Conservation (phyloP, 2,113 vertebrate species). For the Butorides virescens region DNA sequence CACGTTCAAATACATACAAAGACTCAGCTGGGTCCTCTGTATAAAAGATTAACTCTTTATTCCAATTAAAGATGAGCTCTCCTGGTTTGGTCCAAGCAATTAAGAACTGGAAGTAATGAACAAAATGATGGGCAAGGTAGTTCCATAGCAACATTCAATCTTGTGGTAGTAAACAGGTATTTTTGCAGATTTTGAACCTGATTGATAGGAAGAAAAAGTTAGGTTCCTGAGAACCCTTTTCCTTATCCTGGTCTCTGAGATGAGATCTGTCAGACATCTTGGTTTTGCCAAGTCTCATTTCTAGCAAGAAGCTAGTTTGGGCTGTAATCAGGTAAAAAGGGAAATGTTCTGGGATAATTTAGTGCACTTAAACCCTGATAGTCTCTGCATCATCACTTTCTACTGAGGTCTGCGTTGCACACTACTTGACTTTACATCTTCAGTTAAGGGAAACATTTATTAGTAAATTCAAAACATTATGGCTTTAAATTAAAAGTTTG, state of each 20-base stretch:
- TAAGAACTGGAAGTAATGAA: conserved; percentile 46
- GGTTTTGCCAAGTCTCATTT: not conserved
- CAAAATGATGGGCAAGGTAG: not conserved
- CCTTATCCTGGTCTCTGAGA: not conserved
- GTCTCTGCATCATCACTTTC: not conserved
- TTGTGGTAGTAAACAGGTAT: not conserved
- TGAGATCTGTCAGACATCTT: not conserved
- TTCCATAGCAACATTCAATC: not conserved
- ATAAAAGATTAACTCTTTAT: conserved; percentile 75
- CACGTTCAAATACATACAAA: conserved; percentile 61
- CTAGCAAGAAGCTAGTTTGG: not conserved
- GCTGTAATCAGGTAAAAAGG: not conserved
- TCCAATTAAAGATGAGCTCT: conserved; percentile 70
- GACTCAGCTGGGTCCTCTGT: conserved; percentile 70
- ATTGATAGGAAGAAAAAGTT: not conserved
- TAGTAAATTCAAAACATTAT: not conserved
- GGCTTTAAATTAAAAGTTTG: not conserved
- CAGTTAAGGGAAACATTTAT: not conserved
- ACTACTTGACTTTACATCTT: not conserved
- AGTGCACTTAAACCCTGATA: not conserved
- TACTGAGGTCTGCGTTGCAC: not conserved
- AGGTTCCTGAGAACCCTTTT: not conserved
- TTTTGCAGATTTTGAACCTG: not conserved
- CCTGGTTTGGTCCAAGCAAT: conserved; percentile 41
- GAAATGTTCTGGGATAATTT: not conserved